Evolutionary conservation across 2,888 invertebrate species (phyloP).

Genomic region (Amblyteles armatorius): DNA sequence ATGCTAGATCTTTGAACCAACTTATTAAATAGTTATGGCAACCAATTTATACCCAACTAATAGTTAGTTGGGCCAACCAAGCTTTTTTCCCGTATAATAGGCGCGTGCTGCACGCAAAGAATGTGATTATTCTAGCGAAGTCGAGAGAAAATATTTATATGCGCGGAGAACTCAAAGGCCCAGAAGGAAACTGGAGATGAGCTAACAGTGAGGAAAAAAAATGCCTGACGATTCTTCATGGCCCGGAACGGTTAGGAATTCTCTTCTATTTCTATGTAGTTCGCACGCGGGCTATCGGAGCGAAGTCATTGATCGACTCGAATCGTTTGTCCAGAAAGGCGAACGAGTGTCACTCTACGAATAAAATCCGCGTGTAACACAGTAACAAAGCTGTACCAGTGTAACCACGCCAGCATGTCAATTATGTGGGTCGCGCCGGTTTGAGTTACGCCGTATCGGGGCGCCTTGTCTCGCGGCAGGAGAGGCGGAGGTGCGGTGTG

Average conservation of each 20-base stretch:
- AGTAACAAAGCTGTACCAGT: neutral
- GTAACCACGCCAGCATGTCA: slow-evolving; percentile 45
- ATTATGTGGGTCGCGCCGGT: slow-evolving; percentile 60
- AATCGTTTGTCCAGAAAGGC: slow-evolving; percentile 12
- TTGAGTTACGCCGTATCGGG: slow-evolving; percentile 32
- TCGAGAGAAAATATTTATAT: no score
- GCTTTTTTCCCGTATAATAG: no score
- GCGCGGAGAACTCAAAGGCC: no score
- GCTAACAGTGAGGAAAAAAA: neutral
- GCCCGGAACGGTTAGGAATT: slow-evolving; percentile 26
- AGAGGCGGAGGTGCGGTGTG: neutral
- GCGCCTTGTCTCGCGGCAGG: slow-evolving; percentile 10
- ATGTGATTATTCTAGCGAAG: no score
- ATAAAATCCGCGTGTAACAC: slow-evolving; percentile 18
- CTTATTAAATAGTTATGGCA: no score
- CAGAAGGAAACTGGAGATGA: no score
- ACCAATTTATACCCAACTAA: no score
- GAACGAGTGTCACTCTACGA: slow-evolving; percentile 23
- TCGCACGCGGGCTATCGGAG: neutral
- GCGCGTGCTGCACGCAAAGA: no score
- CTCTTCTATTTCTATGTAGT: slow-evolving; percentile 4
- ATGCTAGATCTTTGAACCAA: no score
- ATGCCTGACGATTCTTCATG: neutral
- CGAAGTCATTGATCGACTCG: slow-evolving; percentile 13
- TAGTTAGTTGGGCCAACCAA: no score